phyloP scores from a whole-genome alignment of 2,113 vertebrate genomes.

The Mormyrus lacerda region DNA sequence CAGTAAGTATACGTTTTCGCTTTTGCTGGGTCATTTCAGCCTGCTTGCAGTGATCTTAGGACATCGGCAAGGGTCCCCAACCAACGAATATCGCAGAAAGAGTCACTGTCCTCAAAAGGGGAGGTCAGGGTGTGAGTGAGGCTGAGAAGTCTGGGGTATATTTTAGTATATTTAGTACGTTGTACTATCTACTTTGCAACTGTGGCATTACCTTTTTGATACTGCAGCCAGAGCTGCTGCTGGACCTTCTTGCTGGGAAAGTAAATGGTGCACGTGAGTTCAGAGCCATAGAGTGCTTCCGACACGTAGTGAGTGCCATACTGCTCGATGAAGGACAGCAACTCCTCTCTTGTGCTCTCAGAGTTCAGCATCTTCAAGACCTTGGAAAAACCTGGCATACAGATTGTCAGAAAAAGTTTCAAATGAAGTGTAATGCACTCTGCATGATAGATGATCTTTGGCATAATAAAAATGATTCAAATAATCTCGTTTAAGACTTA shows the following conservation, averaged over 20 bases:
- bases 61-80: background rate
- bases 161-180: background rate
- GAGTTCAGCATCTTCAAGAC: conserved; percentile 85
- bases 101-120: background rate
- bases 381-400: conserved; percentile 76
- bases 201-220: conserved; percentile 88
- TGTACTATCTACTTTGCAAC: background rate
- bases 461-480: background rate
- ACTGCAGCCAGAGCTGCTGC: conserved; percentile 98
- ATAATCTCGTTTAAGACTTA: background rate
- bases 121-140: background rate
- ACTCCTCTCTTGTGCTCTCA: conserved; percentile 85
- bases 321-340: conserved; percentile 82
- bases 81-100: background rate
- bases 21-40: background rate
- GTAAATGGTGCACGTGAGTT: conserved; percentile 90
- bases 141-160: background rate
- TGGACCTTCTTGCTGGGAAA: conserved; percentile 97
- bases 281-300: conserved; percentile 87
- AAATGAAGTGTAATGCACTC: background rate
- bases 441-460: background rate
- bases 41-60: background rate
- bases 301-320: conserved; percentile 90
- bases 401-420: conserved; percentile 14
- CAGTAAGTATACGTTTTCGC: too few relatives aligned